phyloP scores from a whole-genome alignment of 2,888 invertebrate genomes.

The Notodonta dromedarius region DNA sequence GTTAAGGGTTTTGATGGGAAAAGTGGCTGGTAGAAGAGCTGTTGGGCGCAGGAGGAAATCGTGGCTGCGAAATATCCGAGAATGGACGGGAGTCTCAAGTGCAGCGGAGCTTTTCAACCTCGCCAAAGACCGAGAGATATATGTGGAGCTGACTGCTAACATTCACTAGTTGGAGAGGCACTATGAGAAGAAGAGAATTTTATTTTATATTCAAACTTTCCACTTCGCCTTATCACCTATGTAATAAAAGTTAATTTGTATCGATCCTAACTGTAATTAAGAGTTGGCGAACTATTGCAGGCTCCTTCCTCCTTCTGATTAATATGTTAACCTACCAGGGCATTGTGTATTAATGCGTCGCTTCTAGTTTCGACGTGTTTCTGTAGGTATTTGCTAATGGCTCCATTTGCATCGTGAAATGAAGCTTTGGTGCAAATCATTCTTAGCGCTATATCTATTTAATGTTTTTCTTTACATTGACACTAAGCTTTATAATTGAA shows the following conservation, averaged over 20 bases:
- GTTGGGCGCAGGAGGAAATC: no score
- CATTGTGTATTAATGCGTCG: conserved; percentile 46
- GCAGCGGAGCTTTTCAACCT: no score
- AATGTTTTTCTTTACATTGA: no score
- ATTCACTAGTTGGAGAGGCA: no score
- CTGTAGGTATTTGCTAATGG: conserved; percentile 24
- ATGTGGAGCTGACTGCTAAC: no score
- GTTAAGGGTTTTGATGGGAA: no score
- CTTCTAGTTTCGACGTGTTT: conserved; percentile 32
- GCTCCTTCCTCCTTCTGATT: conserved; percentile 39
- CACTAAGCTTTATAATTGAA: no score
- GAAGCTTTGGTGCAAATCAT: neutral
- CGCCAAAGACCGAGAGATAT: no score
- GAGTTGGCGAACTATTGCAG: conserved; percentile 34
- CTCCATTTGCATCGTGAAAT: conserved; percentile 25
- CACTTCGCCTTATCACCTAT: conserved; percentile 19
- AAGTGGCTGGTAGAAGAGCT: no score
- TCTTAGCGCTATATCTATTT: neutral
- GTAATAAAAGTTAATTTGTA: conserved; percentile 27
- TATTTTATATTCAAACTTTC: neutral
- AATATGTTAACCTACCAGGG: conserved; percentile 54
- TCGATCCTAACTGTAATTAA: conserved; percentile 29
- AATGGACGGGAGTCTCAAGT: no score
- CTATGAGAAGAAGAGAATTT: no score
- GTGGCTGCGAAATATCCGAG: no score